Conservation (phyloP, 2,113 vertebrate species). For the Corythoichthys intestinalis region DNA sequence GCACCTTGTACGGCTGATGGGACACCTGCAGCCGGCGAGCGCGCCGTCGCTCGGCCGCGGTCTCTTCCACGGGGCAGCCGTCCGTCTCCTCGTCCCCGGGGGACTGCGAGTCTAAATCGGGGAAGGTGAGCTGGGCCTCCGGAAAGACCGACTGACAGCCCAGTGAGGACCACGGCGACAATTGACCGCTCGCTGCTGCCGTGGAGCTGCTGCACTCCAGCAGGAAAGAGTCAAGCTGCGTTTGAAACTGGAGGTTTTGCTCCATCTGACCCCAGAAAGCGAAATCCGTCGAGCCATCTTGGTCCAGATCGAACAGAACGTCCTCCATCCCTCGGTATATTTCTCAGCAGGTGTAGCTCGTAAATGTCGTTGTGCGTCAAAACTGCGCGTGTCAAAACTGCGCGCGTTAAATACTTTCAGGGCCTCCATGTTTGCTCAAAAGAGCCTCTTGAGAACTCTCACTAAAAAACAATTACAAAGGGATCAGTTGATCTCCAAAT, state of each 20-base stretch:
- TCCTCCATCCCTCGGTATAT: constrained; percentile 67
- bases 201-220: constrained; percentile 49
- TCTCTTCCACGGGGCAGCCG: constrained; percentile 58
- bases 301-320: constrained; percentile 60
- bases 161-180: constrained; percentile 56
- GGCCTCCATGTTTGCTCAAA: constrained; percentile 49
- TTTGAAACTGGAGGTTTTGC: constrained; percentile 49
- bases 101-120: constrained; percentile 55
- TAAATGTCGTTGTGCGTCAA: neutral
- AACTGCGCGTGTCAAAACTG: constrained; percentile 57
- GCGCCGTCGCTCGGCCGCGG: constrained; percentile 19
- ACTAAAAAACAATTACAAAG: constrained; percentile 53
- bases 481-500: constrained; percentile 58
- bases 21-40: constrained; percentile 4
- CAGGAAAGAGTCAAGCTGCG: constrained; percentile 62
- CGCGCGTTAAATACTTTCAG: constrained; percentile 68
- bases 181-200: constrained; percentile 30
- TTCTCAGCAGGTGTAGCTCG: neutral
- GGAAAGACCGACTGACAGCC: constrained; percentile 51
- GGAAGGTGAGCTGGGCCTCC: constrained; percentile 58
- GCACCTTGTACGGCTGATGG: constrained; percentile 65
- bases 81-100: constrained; percentile 64
- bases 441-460: constrained; percentile 60
- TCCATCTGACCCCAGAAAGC: constrained; percentile 70
- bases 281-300: constrained; percentile 58